A percentile compares a stretch with the other conserved stretches of the same genome.
phyloP scores from a whole-genome alignment of 2,888 invertebrate species.

The Mesorhabditis spiculigera region DNA sequence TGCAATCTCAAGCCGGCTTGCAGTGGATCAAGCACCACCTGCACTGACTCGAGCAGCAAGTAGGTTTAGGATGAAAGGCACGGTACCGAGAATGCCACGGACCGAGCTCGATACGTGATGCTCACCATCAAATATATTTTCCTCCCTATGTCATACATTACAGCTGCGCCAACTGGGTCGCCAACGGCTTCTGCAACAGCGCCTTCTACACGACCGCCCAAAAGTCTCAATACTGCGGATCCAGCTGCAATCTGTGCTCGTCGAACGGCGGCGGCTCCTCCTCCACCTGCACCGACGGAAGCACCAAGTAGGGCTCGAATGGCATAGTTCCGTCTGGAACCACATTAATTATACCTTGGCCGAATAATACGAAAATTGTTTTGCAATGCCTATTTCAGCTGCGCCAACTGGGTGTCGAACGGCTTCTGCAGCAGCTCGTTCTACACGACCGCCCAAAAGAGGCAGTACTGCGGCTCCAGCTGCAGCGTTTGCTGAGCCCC shows the following conservation, averaged over 20 bases:
- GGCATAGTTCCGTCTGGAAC: too few species aligned
- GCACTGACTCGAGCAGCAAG: too few species aligned
- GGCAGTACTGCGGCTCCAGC: constrained; percentile 3
- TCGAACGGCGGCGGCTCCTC: neutral
- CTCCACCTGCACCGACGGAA: neutral
- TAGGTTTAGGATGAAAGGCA: too few species aligned
- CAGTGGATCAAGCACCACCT: too few species aligned
- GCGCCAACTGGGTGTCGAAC: constrained; percentile 8
- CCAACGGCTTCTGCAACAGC: constrained; percentile 8
- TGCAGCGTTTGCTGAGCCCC: constrained; percentile 9
- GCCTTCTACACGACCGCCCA: constrained; percentile 7
- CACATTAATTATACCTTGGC: too few species aligned
- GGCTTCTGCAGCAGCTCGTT: constrained; percentile 9
- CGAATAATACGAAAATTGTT: too few species aligned
- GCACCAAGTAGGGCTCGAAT: constrained; percentile 10
- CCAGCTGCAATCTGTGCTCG: constrained; percentile 3
- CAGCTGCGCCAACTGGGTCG: too few species aligned
- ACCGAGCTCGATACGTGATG: too few species aligned
- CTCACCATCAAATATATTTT: too few species aligned
- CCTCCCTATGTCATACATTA: too few species aligned
- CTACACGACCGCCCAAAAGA: constrained; percentile 11
- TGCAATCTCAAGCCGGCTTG: too few species aligned
- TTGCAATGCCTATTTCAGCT: constrained; percentile 13
- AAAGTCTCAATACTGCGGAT: constrained; percentile 4
- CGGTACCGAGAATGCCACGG: too few species aligned